Conservation (phyloP, 2,113 vertebrate species). For the Furnarius figulus region DNA sequence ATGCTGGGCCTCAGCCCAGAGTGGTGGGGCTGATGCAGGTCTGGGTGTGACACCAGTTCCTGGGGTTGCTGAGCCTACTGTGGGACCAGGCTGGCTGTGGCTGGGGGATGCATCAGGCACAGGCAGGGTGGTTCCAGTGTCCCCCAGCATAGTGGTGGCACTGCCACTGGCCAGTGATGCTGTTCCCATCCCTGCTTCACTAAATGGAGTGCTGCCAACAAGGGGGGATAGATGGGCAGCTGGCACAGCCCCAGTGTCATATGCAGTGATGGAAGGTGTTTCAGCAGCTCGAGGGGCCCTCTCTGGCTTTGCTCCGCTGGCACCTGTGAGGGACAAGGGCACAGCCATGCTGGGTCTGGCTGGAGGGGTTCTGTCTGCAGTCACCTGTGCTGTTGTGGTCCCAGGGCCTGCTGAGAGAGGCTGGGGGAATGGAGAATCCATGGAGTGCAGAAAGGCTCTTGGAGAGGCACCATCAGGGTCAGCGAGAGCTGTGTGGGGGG, state of each 20-base stretch:
- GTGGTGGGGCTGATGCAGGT: neutral
- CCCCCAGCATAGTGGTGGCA: neutral
- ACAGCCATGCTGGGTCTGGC: neutral
- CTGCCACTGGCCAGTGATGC: neutral
- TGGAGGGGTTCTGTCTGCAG: neutral
- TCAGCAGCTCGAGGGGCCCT: neutral
- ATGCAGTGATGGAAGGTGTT: rapidly evolving
- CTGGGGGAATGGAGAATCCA: neutral
- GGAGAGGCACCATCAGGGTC: neutral
- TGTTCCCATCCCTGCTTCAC: neutral
- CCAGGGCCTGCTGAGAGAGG: neutral
- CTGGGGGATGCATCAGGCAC: neutral
- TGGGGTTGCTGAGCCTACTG: rapidly evolving
- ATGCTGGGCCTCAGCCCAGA: rapidly evolving
- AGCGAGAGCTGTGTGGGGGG: rapidly evolving
- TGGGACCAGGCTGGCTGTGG: neutral
- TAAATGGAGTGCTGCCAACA: rapidly evolving
- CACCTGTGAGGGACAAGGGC: rapidly evolving
- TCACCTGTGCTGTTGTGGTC: neutral
- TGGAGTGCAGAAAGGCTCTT: rapidly evolving
- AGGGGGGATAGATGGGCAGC: neutral
- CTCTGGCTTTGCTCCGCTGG: neutral
- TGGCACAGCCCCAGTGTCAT: neutral
- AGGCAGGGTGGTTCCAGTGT: rapidly evolving
- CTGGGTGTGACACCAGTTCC: neutral